These are phyloP conservation scores for Linnaemya tessellans DNA, from an alignment of 2,888 invertebrate genomes.

Conservation along the genomic window DNA sequence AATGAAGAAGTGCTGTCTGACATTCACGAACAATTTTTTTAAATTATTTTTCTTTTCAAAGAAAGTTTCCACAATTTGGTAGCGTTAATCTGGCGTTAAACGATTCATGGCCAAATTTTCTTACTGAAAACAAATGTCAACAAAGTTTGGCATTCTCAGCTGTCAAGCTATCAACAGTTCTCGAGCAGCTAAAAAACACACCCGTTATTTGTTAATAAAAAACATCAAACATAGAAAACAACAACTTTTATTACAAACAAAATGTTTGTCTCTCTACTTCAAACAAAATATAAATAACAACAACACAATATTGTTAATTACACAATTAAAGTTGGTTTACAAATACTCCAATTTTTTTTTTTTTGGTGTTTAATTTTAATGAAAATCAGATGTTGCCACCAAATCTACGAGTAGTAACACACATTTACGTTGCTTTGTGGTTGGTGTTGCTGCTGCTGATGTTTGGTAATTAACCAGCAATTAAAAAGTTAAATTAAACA, in stretches of 20 bases:
- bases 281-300: slow-evolving; percentile 5
- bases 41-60: too few relatives aligned
- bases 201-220: slow-evolving; percentile 6
- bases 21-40: too few relatives aligned
- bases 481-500: background rate
- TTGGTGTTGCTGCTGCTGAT: background rate
- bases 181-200: too few relatives aligned
- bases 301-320: slow-evolving; percentile 41
- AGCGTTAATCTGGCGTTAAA: too few relatives aligned
- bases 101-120: too few relatives aligned
- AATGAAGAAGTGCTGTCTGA: too few relatives aligned
- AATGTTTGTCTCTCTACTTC: background rate
- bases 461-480: background rate
- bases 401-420: background rate
- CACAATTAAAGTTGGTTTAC: slow-evolving; percentile 53
- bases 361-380: background rate
- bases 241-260: slow-evolving; percentile 32
- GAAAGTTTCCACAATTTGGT: too few relatives aligned
- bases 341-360: too few relatives aligned
- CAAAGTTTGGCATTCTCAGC: too few relatives aligned
- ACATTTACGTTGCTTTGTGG: background rate
- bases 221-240: slow-evolving; percentile 35
- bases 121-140: too few relatives aligned
- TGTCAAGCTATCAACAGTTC: too few relatives aligned
- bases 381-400: slow-evolving; percentile 19